Evolutionary conservation across 2,797 vertebrate species (phyloP), one percentile per base, ranked within the genome.

Genomic region (Gymnocypris eckloni): DNA sequence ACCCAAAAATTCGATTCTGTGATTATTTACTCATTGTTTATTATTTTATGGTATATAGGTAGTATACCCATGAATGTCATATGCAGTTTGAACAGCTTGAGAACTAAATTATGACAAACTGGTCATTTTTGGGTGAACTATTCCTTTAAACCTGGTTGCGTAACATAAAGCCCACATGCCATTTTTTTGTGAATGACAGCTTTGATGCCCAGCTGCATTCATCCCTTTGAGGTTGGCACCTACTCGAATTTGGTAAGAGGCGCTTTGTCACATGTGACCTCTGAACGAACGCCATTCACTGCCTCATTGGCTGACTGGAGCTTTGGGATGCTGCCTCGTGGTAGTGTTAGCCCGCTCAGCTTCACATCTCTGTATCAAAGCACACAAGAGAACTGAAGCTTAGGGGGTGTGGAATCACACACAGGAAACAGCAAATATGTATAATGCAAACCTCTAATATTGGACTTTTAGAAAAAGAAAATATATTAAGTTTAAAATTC

Each of bases 221-320:
- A 88, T 71, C 83, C 39, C 15, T 77, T 33, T 66, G n/a, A 25
- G 28, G 66, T 20, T 70, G 79, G 11, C 50, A 93, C 95, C 18
- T 95, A 95, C 96, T 96, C 93, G 1, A 95, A 91, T 93, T 93
- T 95, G 79, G 95, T 96, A 83, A 96, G 95, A 7, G 93, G 93
- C 4, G 91, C 95, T 86, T 95, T 95, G 92, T 96, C 95, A 20
- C 93, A 93, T 67, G 93, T 95, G 90, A 94, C 89, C 72, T 95
- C 95, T 39, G 89, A 87, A 78, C 91, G 90, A 70, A 50, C 67
- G 43, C 86, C 87, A 64, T 86, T 90, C 52, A 86, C 85, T 59
- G 84, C 85, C 10, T 54, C 86, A 9, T 93, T 93, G 75, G 90
- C 91, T 61, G 82, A 73, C 83, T 94, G 94, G 18, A 88, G 87